Base-by-base conservation (phyloP, 1,140 invertebrate species). In the Lordiphosa stackelbergi region DNA sequence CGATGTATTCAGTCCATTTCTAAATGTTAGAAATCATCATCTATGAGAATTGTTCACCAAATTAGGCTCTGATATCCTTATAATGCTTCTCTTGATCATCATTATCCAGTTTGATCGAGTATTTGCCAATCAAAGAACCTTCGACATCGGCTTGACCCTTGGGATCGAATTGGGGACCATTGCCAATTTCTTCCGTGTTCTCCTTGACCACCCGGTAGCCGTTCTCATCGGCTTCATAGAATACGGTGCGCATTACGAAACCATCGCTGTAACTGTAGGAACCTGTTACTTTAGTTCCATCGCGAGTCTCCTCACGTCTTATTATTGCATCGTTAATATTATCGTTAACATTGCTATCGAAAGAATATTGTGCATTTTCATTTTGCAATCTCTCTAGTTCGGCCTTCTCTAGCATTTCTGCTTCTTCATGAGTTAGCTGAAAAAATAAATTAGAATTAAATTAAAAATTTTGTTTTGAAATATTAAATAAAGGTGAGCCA, bases 221-320 rank as follows among this genome's bases (percentile, higher is more conserved):
- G 54, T 90, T 88, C 71, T 91, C 88, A 73, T 91, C 91, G 69
- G 91, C 91, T 46, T 88, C 88, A 66, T 91, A 91, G 46, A 89
- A 77, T 0, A 91, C 89, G 5, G 85, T 90, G n/a, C 90, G 86
- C 52, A 79, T 78, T 57, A 89, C 88, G 61, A 77, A 91, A 3
- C 91, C 91, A 84, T 92, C 91, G 51, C 87, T 88, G 75, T 91
- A 92, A 13, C 88, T 89, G 68, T 92, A 92, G 37, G 81, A 83
- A 5, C 91, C 91, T 10, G 62, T 85, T 24, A 88, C 88, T n/a
- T 89, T 84, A 5, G 88, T 88, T 4, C 72, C 85, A 12, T 91
- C 88, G 28, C 91, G 87, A 3, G 75, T 73, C 84, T 91, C 91
- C 10, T 88, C 66, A n/a, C 90, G 81, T 0, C 66, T 37, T 7